Evolutionary conservation across 2,888 invertebrate species (phyloP).

Genomic region (Nymphalis c-album): DNA sequence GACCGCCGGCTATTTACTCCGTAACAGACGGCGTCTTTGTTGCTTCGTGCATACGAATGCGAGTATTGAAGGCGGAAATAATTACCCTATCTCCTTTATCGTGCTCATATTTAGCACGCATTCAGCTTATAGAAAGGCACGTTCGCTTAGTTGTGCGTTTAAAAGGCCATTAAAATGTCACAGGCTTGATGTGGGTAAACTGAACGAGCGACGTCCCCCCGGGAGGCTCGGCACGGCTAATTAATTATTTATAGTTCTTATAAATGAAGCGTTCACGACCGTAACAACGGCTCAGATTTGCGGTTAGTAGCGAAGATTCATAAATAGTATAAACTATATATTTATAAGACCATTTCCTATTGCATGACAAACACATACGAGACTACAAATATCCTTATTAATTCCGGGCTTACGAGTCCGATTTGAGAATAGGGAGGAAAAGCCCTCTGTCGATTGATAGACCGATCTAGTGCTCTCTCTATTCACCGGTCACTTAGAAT

Average conservation of each 20-base stretch:
- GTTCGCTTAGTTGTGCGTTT: conserved; percentile 62
- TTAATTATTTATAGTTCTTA: conserved; percentile 74
- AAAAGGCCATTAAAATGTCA: conserved; percentile 77
- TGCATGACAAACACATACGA: conserved; percentile 48
- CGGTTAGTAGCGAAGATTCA: conserved; percentile 36
- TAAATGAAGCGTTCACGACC: conserved; percentile 47
- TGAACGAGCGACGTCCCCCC: conserved; percentile 51
- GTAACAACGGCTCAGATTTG: conserved; percentile 43
- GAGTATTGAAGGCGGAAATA: conserved; percentile 60
- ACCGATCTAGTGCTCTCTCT: conserved; percentile 42
- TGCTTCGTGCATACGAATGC: conserved; percentile 48
- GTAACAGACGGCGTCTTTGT: conserved; percentile 58
- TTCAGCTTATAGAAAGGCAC: conserved; percentile 55
- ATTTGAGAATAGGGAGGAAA: conserved; percentile 30
- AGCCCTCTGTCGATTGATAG: conserved; percentile 40
- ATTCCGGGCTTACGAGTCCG: conserved; percentile 51
- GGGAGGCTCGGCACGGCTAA: conserved; percentile 51
- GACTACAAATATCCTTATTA: conserved; percentile 61
- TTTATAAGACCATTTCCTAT: conserved; percentile 44
- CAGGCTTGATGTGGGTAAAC: conserved; percentile 64
- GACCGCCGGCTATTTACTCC: conserved; percentile 56
- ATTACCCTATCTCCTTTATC: conserved; percentile 57
- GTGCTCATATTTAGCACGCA: conserved; percentile 43
- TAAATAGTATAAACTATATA: conserved; percentile 22
- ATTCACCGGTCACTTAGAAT: conserved; percentile 46